phyloP scores from a whole-genome alignment of 2,113 vertebrate species.

The Melozone crissalis region DNA sequence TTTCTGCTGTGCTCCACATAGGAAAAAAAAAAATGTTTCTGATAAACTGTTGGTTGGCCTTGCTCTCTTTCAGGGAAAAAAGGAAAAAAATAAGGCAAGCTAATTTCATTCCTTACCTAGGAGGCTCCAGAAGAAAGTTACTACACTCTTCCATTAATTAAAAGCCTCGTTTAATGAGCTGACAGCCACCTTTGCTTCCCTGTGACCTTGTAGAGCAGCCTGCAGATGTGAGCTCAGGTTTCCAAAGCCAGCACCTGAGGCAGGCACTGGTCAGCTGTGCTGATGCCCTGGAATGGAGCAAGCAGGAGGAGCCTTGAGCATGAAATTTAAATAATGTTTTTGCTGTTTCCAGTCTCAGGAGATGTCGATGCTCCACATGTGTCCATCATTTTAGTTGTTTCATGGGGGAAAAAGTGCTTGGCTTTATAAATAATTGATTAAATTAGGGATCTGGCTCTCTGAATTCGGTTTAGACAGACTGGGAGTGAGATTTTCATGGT shows the following conservation, averaged over 20 bases:
- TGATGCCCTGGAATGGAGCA: not conserved
- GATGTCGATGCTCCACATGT: not conserved
- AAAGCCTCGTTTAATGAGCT: not conserved
- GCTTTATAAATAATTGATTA: not conserved
- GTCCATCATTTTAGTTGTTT: not conserved
- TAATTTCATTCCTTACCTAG: not conserved
- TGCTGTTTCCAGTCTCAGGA: not conserved
- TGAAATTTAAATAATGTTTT: not conserved
- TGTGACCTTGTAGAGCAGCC: not conserved
- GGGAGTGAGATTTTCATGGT: not conserved
- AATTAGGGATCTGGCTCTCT: not conserved
- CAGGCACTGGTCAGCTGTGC: not conserved
- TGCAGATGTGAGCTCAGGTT: not conserved
- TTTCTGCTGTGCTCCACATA: not conserved
- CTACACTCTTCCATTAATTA: not conserved
- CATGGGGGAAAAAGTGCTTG: not conserved
- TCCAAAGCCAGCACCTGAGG: not conserved
- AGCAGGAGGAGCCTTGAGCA: not conserved
- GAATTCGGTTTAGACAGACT: not conserved
- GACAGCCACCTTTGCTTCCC: not conserved
- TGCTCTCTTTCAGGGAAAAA: not conserved
- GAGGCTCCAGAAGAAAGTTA: not conserved
- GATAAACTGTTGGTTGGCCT: not conserved
- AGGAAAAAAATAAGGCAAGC: not conserved
- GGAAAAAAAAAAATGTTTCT: not conserved